Conservation (phyloP, 2,888 invertebrate genomes). For the Xanthia icteritia region DNA sequence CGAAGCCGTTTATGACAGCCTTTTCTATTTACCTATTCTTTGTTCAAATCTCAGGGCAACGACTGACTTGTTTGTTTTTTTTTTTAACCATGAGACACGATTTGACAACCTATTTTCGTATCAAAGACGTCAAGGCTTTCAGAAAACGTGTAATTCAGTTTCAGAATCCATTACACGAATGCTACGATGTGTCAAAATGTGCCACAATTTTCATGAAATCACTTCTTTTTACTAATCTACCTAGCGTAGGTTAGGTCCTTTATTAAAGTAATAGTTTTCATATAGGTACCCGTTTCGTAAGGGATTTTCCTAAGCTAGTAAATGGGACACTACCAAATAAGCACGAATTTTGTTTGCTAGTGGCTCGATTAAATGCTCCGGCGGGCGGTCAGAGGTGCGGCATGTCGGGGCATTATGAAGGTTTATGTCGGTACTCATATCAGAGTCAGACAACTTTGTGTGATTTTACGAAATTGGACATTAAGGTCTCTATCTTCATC, state of each 20-base stretch:
- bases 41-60: not conserved
- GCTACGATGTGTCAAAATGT: not conserved
- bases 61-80: not conserved
- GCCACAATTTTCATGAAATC: conserved; percentile 4
- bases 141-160: not conserved
- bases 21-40: not conserved
- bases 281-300: not conserved
- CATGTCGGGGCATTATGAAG: conserved; percentile 8
- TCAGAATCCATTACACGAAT: not conserved
- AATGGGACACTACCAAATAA: conserved; percentile 17
- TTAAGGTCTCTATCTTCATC: not conserved
- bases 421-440: conserved; percentile 27
- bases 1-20: not conserved
- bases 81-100: not conserved
- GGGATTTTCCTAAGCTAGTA: not conserved
- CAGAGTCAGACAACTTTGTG: conserved; percentile 9
- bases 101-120: not conserved
- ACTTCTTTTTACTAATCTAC: too few species aligned
- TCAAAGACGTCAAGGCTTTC: not conserved
- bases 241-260: too few species aligned
- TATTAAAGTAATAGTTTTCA: too few species aligned
- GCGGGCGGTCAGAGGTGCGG: conserved; percentile 38
- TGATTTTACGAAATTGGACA: not conserved
- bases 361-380: conserved; percentile 29
- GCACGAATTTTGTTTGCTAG: conserved; percentile 36